Base-by-base conservation (phyloP, 2,113 vertebrate genomes). In the Eolophus roseicapilla region DNA sequence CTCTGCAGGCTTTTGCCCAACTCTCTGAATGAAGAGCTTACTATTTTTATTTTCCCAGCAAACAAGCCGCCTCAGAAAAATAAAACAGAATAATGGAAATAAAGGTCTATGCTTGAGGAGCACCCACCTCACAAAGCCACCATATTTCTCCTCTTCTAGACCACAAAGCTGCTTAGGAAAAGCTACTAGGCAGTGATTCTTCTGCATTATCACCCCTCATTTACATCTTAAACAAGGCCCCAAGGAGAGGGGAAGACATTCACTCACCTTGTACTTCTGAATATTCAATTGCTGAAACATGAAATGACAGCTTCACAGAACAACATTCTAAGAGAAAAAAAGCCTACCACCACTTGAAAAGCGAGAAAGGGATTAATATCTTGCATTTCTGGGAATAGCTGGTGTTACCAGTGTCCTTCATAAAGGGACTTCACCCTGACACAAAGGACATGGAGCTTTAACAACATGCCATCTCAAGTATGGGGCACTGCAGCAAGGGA, bases 211-310 rank as follows among this genome's bases (percentile, higher is more conserved):
- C 78, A 77, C n/a, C 33, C 53, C 60, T 94, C 79, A 84, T 93
- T 96, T 97, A 88, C 80, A 91, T 93, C 83, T 95, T 93, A 94
- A 94, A 95, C 71, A 92, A 90, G 90, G 71, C n/a, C 79, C 78
- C 84, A 92, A 62, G 65, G 67, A 92, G 81, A 93, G 53, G 80
- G 49, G 47, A 93, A 88, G 76, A 83, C 37, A 75, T 65, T 92
- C 87, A 80, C 59, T 94, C 75, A 76, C 55, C 24, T 88, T 90
- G 76, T 76, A 70, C 71, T 97, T 96, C 83, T 35, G 73, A 97
- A 84, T 88, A 95, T 78, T 88, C 95, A 97, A 90, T 15, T 86
- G 85, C 75, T 88, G 49, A 21, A 83, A 29, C 69, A 89, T 89
- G 94, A 96, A 95, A 95, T 39, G 47, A 86, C 84, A 92, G 74